Conservation (phyloP, 2,888 invertebrate species). For the Ormia ochracea region DNA sequence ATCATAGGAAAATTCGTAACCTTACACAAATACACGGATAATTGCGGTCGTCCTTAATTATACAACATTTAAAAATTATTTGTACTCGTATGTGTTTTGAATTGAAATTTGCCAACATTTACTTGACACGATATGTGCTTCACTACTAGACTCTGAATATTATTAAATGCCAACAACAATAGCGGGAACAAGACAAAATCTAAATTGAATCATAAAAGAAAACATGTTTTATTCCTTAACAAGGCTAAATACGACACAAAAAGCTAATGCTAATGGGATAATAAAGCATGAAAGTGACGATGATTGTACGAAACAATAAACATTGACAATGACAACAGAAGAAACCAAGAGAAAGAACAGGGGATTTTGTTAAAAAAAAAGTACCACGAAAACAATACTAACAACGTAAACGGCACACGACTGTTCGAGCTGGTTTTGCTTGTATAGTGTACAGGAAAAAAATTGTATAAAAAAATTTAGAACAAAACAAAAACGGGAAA, state of each 20-base stretch:
- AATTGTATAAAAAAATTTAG: background rate
- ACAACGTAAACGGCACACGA: slow-evolving; percentile 52
- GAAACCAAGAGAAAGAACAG: background rate
- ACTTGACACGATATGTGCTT: background rate
- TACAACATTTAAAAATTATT: background rate
- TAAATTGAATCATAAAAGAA: slow-evolving; percentile 44
- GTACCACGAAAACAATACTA: slow-evolving; percentile 21
- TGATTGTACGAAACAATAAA: slow-evolving; percentile 58
- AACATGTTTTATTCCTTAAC: slow-evolving; percentile 57
- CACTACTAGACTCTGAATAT: slow-evolving; percentile 19
- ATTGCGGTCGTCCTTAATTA: no score
- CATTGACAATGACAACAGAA: slow-evolving; percentile 11
- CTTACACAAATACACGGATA: no score
- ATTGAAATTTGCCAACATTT: background rate
- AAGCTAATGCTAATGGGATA: slow-evolving; percentile 59
- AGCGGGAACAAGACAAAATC: background rate
- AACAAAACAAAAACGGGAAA: background rate
- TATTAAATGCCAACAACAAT: slow-evolving; percentile 32
- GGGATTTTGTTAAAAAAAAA: background rate
- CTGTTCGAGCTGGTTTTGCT: slow-evolving; percentile 37
- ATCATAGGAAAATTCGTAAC: no score
- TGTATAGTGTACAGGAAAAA: no score
- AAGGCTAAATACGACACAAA: slow-evolving; percentile 46
- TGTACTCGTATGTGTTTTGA: no score
- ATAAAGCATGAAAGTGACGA: slow-evolving; percentile 57